Conservation (phyloP, 2,888 invertebrate genomes). For the Apodemia duryi region DNA sequence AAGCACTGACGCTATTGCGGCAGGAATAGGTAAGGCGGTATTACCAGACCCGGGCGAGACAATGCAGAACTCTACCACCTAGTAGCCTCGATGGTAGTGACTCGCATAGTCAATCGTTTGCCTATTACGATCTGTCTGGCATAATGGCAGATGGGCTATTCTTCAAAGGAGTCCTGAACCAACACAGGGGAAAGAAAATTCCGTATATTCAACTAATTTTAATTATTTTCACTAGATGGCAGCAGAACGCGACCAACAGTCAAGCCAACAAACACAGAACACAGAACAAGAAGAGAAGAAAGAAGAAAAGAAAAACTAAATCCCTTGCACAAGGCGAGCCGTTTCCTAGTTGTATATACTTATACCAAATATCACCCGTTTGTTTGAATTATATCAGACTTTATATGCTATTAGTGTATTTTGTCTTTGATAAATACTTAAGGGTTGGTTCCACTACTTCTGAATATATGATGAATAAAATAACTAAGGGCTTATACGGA, state of each 20-base stretch:
- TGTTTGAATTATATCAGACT: background rate
- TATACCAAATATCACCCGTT: constrained; percentile 17
- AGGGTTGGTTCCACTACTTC: background rate
- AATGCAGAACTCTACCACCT: too few relatives aligned
- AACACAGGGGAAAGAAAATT: too few relatives aligned
- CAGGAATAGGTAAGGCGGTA: too few relatives aligned
- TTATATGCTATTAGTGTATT: background rate
- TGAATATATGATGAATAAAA: background rate
- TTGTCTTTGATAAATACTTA: background rate
- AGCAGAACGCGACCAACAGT: constrained; percentile 62
- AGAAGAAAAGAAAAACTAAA: constrained; percentile 55
- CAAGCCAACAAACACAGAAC: constrained; percentile 34
- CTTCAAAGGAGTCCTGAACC: too few relatives aligned
- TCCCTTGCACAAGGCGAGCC: constrained; percentile 2
- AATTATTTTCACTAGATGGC: constrained; percentile 53
- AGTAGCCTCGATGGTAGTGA: too few relatives aligned
- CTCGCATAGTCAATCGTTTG: too few relatives aligned
- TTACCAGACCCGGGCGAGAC: too few relatives aligned
- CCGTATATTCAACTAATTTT: background rate
- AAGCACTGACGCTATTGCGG: too few relatives aligned
- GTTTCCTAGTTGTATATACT: constrained; percentile 22
- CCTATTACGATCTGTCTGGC: too few relatives aligned
- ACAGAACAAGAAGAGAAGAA: constrained; percentile 48
- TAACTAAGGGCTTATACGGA: background rate
- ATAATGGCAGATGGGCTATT: too few relatives aligned